Base-by-base conservation (phyloP, 2,888 invertebrate genomes). In the Patella ulyssiponensis region DNA sequence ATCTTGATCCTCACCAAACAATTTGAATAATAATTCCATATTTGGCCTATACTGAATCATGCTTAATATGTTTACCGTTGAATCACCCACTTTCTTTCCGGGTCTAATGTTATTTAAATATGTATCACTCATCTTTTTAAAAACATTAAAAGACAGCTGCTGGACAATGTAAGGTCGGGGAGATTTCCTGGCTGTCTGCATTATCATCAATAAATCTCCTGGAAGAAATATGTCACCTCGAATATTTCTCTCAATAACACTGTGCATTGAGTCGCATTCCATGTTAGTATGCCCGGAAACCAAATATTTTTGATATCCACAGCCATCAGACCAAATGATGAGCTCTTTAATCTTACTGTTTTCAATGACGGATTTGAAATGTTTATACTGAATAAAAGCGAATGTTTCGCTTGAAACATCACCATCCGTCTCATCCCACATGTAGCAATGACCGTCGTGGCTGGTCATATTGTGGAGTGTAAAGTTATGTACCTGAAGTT, bases 401-500 rank as follows among this genome's bases (percentile, higher is more conserved):
- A 64, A 64, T 7, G 23, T 20, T 20, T 64, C 64, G 23, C 64
- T 64, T 11, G 64, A 64, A n/a, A 64, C n/a, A 64, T 64, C 64
- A 5, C n/a, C 64, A n/a, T 64, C 64, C 23, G n/a, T 20, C 23
- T 64, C 64, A 64, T 64, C 64, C n/a, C 64, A 64, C n/a, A 64
- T 64, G 23, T 64, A 64, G n/a, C 64, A 64, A n/a, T 20, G n/a
- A 20, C 64, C 64, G 20, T 64, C n/a, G 20, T 64, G n/a, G 7
- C 20, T 64, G 64, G 64, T 64, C 64, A 64, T 64, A 20, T 64
- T 64, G n/a, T 64, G 64, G n/a, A 64, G 20, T n/a, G 64, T 64
- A n/a, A 64, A 58, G 23, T 64, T 64, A 12, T 64, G 64, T 20
- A 64, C 64, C 23, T 64, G 64, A 4, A 64, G 64, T 64, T 64